Evolutionary conservation across 2,113 vertebrate genomes (phyloP).

Genomic region (Ptilonorhynchus violaceus): DNA sequence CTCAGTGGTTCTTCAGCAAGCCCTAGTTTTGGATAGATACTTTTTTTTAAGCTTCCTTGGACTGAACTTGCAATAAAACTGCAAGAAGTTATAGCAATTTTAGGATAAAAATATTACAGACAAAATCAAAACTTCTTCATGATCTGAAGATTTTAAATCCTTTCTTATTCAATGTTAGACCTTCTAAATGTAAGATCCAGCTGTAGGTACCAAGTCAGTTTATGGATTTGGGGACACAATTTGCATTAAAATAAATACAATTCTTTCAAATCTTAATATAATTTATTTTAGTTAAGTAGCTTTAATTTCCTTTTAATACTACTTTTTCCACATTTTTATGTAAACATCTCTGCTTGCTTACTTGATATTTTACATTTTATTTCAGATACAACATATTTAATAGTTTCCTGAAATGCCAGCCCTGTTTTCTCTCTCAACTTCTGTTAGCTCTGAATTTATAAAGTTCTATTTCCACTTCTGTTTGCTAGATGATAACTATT

Average conservation of each 20-base stretch:
- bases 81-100: not conserved
- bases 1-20: not conserved
- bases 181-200: not conserved
- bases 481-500: not conserved
- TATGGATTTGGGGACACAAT: not conserved
- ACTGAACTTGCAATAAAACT: not conserved
- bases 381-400: not conserved
- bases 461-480: not conserved
- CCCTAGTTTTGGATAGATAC: not conserved
- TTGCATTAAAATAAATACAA: not conserved
- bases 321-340: not conserved
- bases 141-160: not conserved
- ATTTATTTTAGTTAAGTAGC: not conserved
- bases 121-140: not conserved
- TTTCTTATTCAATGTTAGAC: not conserved
- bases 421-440: not conserved
- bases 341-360: not conserved
- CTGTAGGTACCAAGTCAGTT: not conserved
- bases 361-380: not conserved
- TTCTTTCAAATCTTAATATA: not conserved
- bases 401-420: not conserved
- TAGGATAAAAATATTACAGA: not conserved
- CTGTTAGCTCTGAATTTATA: not conserved
- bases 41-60: not conserved
- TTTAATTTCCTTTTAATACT: not conserved